Percentiles rank a stretch among this genome's conserved stretches.
Conservation (phyloP, 2,888 invertebrate species). For the Elegia similella region DNA sequence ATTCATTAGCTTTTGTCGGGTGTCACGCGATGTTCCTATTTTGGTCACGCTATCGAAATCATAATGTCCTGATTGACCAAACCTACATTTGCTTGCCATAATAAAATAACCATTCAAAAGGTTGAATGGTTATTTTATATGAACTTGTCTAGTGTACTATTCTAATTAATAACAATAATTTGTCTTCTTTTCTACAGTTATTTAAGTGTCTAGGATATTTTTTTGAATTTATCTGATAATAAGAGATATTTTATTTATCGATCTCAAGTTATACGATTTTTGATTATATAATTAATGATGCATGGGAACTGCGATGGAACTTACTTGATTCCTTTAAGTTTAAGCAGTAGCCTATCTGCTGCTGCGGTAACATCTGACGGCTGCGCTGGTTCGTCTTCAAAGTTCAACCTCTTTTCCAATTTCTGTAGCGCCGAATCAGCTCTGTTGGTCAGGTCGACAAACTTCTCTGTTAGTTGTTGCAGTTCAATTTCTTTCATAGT, state of each 20-base stretch:
- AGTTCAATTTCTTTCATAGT: conserved; percentile 65
- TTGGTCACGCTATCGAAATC: neutral
- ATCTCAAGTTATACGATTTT: too few relatives aligned
- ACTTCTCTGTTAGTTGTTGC: conserved; percentile 70
- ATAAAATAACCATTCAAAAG: too few relatives aligned
- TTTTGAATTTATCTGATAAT: too few relatives aligned
- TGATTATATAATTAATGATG: too few relatives aligned
- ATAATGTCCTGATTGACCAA: neutral
- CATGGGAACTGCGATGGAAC: too few relatives aligned
- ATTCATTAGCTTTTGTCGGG: neutral
- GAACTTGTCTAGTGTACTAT: too few relatives aligned
- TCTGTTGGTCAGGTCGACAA: conserved; percentile 68
- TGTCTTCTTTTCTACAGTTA: too few relatives aligned
- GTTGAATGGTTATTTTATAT: too few relatives aligned
- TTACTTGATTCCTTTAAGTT: conserved; percentile 62
- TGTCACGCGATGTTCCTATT: conserved; percentile 9
- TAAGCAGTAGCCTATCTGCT: conserved; percentile 56
- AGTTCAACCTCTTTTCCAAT: conserved; percentile 57
- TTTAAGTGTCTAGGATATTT: too few relatives aligned
- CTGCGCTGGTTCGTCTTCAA: conserved; percentile 46
- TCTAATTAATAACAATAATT: too few relatives aligned
- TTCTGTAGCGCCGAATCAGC: conserved; percentile 70
- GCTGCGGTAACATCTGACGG: conserved; percentile 59
- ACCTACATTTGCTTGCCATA: neutral
- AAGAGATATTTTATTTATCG: too few relatives aligned